These are phyloP conservation scores for Phragmatobia fuliginosa DNA, from an alignment of 2,888 invertebrate genomes.

Conservation along the genomic window DNA sequence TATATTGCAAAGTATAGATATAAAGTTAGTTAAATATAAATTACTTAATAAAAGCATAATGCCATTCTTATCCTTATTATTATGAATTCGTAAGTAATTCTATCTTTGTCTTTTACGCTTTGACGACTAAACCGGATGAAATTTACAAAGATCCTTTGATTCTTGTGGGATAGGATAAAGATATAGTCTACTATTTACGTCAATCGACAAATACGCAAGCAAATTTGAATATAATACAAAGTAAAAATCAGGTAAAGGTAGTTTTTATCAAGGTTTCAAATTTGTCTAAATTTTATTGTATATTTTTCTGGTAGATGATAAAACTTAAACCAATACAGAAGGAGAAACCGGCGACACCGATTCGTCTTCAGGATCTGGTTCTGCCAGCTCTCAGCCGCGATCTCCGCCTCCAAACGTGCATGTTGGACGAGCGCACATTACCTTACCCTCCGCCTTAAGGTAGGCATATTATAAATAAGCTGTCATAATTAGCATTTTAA, in stretches of 20 bases:
- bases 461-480: constrained; percentile 41
- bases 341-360: constrained; percentile 82
- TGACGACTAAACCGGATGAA: no score
- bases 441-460: constrained; percentile 75
- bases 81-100: no score
- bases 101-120: no score
- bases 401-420: constrained; percentile 68
- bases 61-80: no score
- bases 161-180: no score
- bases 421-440: constrained; percentile 71
- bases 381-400: constrained; percentile 69
- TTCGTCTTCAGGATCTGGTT: constrained; percentile 74
- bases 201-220: no score
- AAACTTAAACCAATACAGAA: constrained; percentile 47
- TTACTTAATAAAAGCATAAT: no score
- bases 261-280: not conserved
- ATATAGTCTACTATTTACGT: no score
- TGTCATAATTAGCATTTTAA: not conserved
- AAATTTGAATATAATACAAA: no score
- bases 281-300: not conserved
- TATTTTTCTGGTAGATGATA: not conserved
- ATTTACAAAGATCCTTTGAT: no score
- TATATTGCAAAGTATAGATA: not conserved
- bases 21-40: no score
- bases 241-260: no score